Conservation (phyloP, 2,888 invertebrate genomes). For the Caenorhabditis sinica region DNA sequence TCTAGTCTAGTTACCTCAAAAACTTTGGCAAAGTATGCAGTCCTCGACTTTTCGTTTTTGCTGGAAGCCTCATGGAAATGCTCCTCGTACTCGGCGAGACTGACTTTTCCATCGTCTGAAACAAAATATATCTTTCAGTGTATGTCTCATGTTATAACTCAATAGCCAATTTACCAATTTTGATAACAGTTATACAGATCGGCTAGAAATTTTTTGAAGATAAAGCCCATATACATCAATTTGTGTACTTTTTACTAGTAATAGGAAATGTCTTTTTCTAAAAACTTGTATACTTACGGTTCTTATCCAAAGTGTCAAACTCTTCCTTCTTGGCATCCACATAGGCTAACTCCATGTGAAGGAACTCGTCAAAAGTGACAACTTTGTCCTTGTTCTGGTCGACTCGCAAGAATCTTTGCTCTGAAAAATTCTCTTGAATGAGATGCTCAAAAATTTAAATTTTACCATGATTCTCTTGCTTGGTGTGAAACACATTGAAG, state of each 20-base stretch:
- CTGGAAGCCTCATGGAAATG: slow-evolving; percentile 77
- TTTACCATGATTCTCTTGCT: slow-evolving; percentile 70
- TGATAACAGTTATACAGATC: no score
- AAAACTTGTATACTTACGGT: slow-evolving; percentile 73
- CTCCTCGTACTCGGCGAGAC: slow-evolving; percentile 76
- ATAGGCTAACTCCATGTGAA: slow-evolving; percentile 79
- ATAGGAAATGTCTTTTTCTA: not conserved
- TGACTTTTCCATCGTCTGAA: slow-evolving; percentile 77
- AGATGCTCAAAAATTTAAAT: not conserved
- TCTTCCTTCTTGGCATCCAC: slow-evolving; percentile 81
- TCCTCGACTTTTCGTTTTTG: slow-evolving; percentile 73
- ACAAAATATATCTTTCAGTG: not conserved
- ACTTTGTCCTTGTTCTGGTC: slow-evolving; percentile 76
- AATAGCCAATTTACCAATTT: no score
- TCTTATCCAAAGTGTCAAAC: slow-evolving; percentile 77
- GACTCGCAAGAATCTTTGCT: slow-evolving; percentile 76
- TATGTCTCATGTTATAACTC: no score
- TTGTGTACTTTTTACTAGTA: no score
- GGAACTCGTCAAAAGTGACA: slow-evolving; percentile 79
- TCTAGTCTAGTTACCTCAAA: slow-evolving; percentile 74
- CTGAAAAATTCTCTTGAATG: slow-evolving; percentile 52
- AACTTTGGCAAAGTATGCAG: slow-evolving; percentile 80
- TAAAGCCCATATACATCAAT: no score
- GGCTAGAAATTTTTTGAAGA: no score
- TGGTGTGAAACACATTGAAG: slow-evolving; percentile 68